Percentiles rank a stretch among this genome's conserved stretches.
phyloP scores from a whole-genome alignment of 2,113 vertebrate genomes.

The Ophthalmolycus amberensis region DNA sequence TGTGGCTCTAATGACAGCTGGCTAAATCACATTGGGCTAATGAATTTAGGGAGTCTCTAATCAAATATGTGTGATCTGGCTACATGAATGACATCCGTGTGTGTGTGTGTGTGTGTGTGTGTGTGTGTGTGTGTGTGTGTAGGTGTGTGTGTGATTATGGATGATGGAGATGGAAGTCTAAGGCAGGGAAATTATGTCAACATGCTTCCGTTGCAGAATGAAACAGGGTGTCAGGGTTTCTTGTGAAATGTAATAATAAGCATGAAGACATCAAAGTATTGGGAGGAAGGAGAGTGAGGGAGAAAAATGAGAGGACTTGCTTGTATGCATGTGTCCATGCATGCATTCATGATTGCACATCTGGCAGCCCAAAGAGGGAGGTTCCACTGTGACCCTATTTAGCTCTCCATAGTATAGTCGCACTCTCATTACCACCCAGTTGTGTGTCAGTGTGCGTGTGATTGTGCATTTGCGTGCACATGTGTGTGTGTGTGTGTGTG shows the following conservation, averaged over 20 bases:
- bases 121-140: slow-evolving; percentile 24
- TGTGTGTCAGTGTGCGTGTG: slow-evolving; percentile 27
- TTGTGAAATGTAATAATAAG: slow-evolving; percentile 52
- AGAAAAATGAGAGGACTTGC: slow-evolving; percentile 25
- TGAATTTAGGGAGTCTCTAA: slow-evolving; percentile 80
- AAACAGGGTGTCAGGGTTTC: slow-evolving; percentile 39
- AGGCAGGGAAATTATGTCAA: slow-evolving; percentile 29
- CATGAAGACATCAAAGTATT: slow-evolving; percentile 63
- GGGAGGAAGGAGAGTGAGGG: slow-evolving; percentile 12
- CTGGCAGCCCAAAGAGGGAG: slow-evolving; percentile 60
- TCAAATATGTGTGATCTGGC: slow-evolving; percentile 79
- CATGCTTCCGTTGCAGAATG: slow-evolving; percentile 43
- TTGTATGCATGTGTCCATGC: slow-evolving; percentile 47
- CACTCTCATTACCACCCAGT: slow-evolving; percentile 60
- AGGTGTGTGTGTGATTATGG: slow-evolving; percentile 36
- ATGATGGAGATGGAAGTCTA: background rate
- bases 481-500: background rate
- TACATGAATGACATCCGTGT: slow-evolving; percentile 62
- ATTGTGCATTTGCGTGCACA: background rate
- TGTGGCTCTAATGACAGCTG: slow-evolving; percentile 73
- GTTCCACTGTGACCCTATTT: slow-evolving; percentile 68
- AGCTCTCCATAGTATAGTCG: slow-evolving; percentile 56
- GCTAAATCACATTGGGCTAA: slow-evolving; percentile 76
- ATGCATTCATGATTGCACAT: slow-evolving; percentile 65
- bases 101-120: slow-evolving; percentile 20